Evolutionary conservation across 2,797 vertebrate genomes (phyloP).

Genomic region (Microctenopoma steveboyesi): DNA sequence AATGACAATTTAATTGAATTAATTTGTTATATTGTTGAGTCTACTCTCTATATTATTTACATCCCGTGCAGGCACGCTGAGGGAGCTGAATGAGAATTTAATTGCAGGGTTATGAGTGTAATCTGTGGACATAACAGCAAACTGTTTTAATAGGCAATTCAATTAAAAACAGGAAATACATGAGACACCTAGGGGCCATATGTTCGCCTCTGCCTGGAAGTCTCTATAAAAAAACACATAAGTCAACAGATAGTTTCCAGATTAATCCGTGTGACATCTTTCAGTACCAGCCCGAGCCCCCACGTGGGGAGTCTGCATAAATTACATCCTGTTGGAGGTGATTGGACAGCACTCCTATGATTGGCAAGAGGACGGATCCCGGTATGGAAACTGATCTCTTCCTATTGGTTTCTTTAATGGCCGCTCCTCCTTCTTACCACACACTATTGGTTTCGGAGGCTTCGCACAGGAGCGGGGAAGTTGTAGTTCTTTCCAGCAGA

Average conservation of each 20-base stretch:
- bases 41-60: slow-evolving; percentile 5
- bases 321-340: slow-evolving; percentile 42
- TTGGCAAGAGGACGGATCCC: slow-evolving; percentile 78
- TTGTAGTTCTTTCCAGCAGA: slow-evolving; percentile 82
- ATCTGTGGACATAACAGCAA: slow-evolving; percentile 44
- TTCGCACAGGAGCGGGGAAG: slow-evolving; percentile 71
- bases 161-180: slow-evolving; percentile 43
- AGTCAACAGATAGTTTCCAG: slow-evolving; percentile 72
- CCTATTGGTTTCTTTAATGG: slow-evolving; percentile 83
- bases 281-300: slow-evolving; percentile 66
- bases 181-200: slow-evolving; percentile 47
- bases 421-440: slow-evolving; percentile 69
- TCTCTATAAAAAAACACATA: slow-evolving; percentile 44
- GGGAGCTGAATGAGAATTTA: slow-evolving; percentile 47
- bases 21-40: slow-evolving; percentile 6
- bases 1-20: slow-evolving; percentile 12
- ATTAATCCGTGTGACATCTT: slow-evolving; percentile 72
- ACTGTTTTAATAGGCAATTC: slow-evolving; percentile 51
- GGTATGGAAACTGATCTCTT: slow-evolving; percentile 59
- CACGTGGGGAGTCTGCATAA: slow-evolving; percentile 85
- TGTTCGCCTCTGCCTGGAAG: slow-evolving; percentile 48
- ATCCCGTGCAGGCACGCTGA: slow-evolving; percentile 12
- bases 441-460: slow-evolving; percentile 61
- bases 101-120: slow-evolving; percentile 51
- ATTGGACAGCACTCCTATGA: slow-evolving; percentile 86